Evolutionary conservation across 2,888 invertebrate genomes (phyloP).

Genomic region (Drosophila koepferae): DNA sequence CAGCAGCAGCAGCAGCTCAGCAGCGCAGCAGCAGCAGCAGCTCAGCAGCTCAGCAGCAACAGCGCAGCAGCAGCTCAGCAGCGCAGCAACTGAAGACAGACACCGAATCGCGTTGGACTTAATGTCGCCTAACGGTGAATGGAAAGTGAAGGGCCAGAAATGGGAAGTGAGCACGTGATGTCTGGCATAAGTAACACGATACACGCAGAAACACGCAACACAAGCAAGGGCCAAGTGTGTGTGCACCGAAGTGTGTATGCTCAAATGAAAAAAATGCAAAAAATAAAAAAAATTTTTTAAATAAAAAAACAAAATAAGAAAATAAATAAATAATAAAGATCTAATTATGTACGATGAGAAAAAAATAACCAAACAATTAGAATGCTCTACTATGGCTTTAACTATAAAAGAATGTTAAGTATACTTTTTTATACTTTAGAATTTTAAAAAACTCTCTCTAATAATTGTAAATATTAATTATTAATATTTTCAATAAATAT

Average conservation of each 20-base stretch:
- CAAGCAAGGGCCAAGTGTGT: neutral
- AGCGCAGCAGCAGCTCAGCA: conserved; percentile 9
- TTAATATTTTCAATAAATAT: no score
- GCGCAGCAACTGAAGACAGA: conserved; percentile 42
- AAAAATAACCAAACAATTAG: no score
- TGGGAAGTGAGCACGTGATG: conserved; percentile 61
- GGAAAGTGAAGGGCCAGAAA: conserved; percentile 22
- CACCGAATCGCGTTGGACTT: conserved; percentile 51
- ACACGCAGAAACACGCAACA: conserved; percentile 23
- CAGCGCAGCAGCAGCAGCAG: neutral
- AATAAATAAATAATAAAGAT: neutral
- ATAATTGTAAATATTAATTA: no score
- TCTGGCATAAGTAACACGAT: conserved; percentile 56
- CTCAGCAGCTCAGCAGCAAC: conserved; percentile 23
- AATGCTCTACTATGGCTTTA: no score
- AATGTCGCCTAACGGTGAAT: conserved; percentile 39
- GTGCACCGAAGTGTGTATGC: conserved; percentile 15
- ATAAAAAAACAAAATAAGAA: neutral
- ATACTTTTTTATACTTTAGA: no score
- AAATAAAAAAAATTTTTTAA: neutral
- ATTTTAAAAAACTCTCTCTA: no score
- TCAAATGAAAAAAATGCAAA: neutral
- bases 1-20: conserved; percentile 9
- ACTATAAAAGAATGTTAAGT: no score
- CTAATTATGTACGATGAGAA: no score